Evolutionary conservation across 2,888 invertebrate genomes (phyloP), one percentile per base, ranked within the genome.

Genomic region (Patella depressa): DNA sequence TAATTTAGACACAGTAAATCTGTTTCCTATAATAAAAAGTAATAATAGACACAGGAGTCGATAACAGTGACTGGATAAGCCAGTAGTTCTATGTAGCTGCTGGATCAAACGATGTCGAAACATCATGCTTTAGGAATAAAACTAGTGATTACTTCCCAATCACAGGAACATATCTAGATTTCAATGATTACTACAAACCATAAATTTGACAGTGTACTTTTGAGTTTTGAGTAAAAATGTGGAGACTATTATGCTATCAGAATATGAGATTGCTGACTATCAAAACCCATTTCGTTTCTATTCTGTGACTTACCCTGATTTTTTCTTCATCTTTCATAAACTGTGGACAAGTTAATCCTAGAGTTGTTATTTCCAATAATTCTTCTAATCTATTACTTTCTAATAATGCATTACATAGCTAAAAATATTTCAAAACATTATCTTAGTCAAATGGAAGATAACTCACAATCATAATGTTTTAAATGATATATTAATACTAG

Each of bases 331-430:
- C 81, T 88, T 90, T 88, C 93, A 94, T 83, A 91, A 92, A 86
- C 94, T 95, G 83, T 9, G 90, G 90, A 1, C 96, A 96, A 55
- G 95, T 94, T 75, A 96, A 92, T 69, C 95, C 96, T 80, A 95
- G 95, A 88, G 96, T 96, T 72, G 95, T 93, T 17, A 97, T 92
- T 84, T 95, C 94, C 89, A 97, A 95, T 89, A 97, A 93, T 9
- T 94, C 92, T 75, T 93, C 93, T 86, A 93, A 95, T 84, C 94
- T 93, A 81, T 94, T 94, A 78, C 93, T 90, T 69, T 94, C 92
- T 82, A 93, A 84, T 78, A 93, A 82, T 15, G 85, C 93, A 14
- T 93, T 92, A 76, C 96, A 93, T 78, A 96, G 92, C 86, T 91
- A 79, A 14, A 80, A 17, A 53, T 53, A 17, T n/a, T 53, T 17